A percentile compares a stretch with the other conserved stretches of the same genome.
These are phyloP conservation scores for Drosophila baimaii DNA, from an alignment of 1,140 invertebrate species.

Conservation along the genomic window DNA sequence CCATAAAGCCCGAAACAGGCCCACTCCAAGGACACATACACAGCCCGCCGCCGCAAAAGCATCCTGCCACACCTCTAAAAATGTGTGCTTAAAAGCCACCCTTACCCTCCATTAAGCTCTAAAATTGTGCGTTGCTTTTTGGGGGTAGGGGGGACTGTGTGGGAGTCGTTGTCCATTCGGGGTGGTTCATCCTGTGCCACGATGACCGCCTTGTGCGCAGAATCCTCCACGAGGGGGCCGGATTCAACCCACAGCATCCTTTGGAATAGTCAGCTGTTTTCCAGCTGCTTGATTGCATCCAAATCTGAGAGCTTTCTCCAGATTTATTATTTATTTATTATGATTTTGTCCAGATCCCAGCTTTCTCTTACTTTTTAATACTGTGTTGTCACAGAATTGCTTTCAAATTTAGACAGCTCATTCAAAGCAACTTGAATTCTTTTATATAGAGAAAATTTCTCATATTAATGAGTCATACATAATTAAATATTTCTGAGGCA, in stretches of 20 bases:
- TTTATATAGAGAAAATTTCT: too few relatives aligned
- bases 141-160: background rate
- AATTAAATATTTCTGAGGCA: too few relatives aligned
- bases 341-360: background rate
- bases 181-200: slow-evolving; percentile 20
- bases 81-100: slow-evolving; percentile 43
- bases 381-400: background rate
- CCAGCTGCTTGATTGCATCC: background rate
- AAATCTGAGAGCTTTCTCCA: background rate
- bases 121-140: slow-evolving; percentile 28
- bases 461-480: too few relatives aligned
- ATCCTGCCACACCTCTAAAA: slow-evolving; percentile 38
- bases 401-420: background rate
- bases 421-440: background rate
- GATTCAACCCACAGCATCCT: slow-evolving; percentile 28
- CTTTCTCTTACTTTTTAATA: background rate
- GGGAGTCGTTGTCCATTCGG: slow-evolving; percentile 17
- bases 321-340: too few relatives aligned
- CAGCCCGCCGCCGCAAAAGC: slow-evolving; percentile 39
- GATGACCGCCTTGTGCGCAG: slow-evolving; percentile 19
- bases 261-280: slow-evolving; percentile 8
- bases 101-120: slow-evolving; percentile 15
- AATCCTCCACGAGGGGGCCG: slow-evolving; percentile 23
- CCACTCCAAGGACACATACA: slow-evolving; percentile 24
- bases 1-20: slow-evolving; percentile 64